Conservation (phyloP, 92 coral and sea anemone species). For the Parazoanthus swiftii region DNA sequence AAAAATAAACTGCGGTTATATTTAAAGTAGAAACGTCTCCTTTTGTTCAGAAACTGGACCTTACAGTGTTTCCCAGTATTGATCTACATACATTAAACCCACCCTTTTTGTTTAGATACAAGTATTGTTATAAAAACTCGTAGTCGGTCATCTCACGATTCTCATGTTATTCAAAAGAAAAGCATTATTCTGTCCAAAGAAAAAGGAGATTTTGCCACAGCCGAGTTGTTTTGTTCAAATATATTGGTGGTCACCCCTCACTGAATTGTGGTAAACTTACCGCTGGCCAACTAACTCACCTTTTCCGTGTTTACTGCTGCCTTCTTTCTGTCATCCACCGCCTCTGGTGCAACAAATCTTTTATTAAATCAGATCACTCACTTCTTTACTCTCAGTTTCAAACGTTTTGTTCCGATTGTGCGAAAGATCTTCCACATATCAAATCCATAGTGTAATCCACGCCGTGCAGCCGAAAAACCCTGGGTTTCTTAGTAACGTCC, state of each 20-base stretch:
- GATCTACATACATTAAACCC: background rate
- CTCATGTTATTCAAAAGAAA: background rate
- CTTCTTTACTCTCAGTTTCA: background rate
- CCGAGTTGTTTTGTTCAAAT: background rate
- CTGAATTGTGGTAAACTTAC: background rate
- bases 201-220: background rate
- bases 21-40: background rate
- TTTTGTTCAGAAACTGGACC: background rate
- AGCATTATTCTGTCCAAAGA: background rate
- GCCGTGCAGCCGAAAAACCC: background rate
- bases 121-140: background rate
- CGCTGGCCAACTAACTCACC: background rate
- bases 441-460: background rate
- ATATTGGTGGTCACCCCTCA: background rate
- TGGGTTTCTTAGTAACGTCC: background rate
- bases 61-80: too few species aligned
- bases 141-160: background rate
- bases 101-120: background rate
- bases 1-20: background rate
- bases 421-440: background rate
- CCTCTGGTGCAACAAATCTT: background rate
- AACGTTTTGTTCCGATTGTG: too few species aligned
- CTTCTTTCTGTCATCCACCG: background rate
- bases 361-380: background rate
- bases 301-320: too few species aligned